phyloP scores from a whole-genome alignment of 1,140 invertebrate genomes.

The Dendroctonus valens region DNA sequence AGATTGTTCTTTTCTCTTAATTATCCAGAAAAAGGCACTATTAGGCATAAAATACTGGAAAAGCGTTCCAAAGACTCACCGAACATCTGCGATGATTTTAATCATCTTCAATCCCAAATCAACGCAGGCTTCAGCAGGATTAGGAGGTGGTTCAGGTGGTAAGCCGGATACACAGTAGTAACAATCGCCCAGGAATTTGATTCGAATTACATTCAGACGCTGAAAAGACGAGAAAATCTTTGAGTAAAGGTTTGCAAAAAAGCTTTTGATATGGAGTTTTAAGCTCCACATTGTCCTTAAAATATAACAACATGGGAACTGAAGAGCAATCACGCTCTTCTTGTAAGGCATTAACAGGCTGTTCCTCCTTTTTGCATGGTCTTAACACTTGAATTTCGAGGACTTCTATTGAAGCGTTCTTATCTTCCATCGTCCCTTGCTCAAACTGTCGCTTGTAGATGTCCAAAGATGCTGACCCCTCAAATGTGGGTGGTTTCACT shows the following conservation, averaged over 20 bases:
- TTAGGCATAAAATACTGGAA: not conserved
- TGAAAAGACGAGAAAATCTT: slow-evolving; percentile 39
- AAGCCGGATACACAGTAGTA: slow-evolving; percentile 93
- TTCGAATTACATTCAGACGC: slow-evolving; percentile 72
- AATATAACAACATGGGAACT: too few relatives aligned
- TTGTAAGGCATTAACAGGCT: too few relatives aligned
- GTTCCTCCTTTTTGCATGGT: too few relatives aligned
- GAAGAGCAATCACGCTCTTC: too few relatives aligned
- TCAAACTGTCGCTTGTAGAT: too few relatives aligned
- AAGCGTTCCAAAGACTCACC: slow-evolving; percentile 46
- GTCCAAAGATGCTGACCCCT: too few relatives aligned
- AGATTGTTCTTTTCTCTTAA: slow-evolving; percentile 68
- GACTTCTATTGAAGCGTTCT: too few relatives aligned
- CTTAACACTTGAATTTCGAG: too few relatives aligned
- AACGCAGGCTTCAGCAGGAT: slow-evolving; percentile 87
- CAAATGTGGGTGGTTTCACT: too few relatives aligned
- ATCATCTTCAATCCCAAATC: slow-evolving; percentile 90
- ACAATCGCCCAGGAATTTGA: slow-evolving; percentile 91
- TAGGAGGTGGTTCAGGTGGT: slow-evolving; percentile 63
- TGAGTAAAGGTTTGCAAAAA: not conserved
- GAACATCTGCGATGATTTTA: slow-evolving; percentile 76
- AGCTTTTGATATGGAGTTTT: not conserved
- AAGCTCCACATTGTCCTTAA: too few relatives aligned
- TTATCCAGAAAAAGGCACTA: slow-evolving; percentile 17
- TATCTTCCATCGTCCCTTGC: too few relatives aligned